Evolutionary conservation across 2,113 vertebrate species (phyloP).

Genomic region (Barbus barbus): DNA sequence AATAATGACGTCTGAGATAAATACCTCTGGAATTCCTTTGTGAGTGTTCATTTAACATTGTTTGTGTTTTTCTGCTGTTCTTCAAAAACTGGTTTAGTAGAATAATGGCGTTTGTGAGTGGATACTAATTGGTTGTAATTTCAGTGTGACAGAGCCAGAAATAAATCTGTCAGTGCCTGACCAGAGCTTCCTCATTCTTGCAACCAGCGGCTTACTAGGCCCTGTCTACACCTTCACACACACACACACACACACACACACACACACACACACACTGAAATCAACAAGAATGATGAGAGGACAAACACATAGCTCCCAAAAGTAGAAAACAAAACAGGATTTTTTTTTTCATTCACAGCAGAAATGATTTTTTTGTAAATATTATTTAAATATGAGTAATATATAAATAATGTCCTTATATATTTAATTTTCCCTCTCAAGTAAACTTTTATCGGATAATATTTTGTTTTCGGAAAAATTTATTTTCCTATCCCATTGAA

Average conservation of each 20-base stretch:
- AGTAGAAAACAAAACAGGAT: not conserved
- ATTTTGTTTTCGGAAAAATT: too few relatives aligned
- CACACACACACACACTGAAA: not conserved
- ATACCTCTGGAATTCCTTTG: slow-evolving; percentile 22
- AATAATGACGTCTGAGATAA: slow-evolving; percentile 12
- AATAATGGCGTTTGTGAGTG: slow-evolving; percentile 45
- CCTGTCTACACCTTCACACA: not conserved
- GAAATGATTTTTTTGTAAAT: not conserved
- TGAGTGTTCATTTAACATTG: slow-evolving; percentile 22
- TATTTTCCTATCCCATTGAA: not conserved
- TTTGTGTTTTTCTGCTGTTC: slow-evolving; percentile 42
- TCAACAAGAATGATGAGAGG: not conserved
- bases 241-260: not conserved
- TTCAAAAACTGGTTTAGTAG: slow-evolving; percentile 38
- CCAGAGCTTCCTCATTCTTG: slow-evolving; percentile 41
- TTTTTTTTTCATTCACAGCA: not conserved
- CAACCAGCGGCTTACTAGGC: slow-evolving; percentile 28
- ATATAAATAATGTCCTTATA: not conserved
- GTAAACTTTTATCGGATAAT: too few relatives aligned
- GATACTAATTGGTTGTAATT: slow-evolving; percentile 48
- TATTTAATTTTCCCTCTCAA: too few relatives aligned
- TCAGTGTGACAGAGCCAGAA: slow-evolving; percentile 37
- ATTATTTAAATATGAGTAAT: not conserved
- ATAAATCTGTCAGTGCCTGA: slow-evolving; percentile 55
- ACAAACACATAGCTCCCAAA: not conserved